Evolutionary conservation across 2,113 vertebrate species (phyloP).

Genomic region (Crocuta crocuta): DNA sequence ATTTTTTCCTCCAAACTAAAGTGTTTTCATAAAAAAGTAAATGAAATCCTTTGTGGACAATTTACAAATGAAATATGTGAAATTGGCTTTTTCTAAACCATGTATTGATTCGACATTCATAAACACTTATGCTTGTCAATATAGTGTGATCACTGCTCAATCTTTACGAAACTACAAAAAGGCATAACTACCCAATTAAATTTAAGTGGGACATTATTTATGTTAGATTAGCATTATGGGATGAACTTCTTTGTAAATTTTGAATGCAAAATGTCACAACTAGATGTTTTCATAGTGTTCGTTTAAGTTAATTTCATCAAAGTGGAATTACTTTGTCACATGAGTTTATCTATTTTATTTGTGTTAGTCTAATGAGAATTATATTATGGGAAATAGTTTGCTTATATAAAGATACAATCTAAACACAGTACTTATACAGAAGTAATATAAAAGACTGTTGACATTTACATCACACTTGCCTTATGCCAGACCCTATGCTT

Average conservation of each 20-base stretch:
- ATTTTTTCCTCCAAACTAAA: conserved; percentile 80
- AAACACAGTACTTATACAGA: not conserved
- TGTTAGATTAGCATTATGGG: conserved; percentile 42
- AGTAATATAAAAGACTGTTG: not conserved
- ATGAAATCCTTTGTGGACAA: conserved; percentile 75
- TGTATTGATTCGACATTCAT: conserved; percentile 79
- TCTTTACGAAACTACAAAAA: conserved; percentile 75
- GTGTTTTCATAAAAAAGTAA: conserved; percentile 78
- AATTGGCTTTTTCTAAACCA: conserved; percentile 72
- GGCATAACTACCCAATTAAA: conserved; percentile 30
- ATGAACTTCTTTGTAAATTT: not conserved
- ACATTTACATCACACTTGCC: conserved; percentile 5
- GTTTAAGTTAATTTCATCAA: conserved; percentile 9
- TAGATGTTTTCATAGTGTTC: not conserved
- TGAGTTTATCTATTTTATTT: conserved; percentile 37
- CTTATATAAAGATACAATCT: not conserved
- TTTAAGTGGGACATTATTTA: conserved; percentile 70
- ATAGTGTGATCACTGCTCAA: conserved; percentile 66
- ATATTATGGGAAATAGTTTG: conserved; percentile 22
- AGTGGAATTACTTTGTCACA: not conserved
- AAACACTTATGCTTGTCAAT: conserved; percentile 78
- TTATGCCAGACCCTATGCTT: not conserved
- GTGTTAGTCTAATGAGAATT: conserved; percentile 29
- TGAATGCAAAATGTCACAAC: not conserved
- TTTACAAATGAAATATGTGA: conserved; percentile 81